Evolutionary conservation across 1,140 invertebrate genomes (phyloP), one percentile per base, ranked within the genome.

Genomic region (Myzus persicae): DNA sequence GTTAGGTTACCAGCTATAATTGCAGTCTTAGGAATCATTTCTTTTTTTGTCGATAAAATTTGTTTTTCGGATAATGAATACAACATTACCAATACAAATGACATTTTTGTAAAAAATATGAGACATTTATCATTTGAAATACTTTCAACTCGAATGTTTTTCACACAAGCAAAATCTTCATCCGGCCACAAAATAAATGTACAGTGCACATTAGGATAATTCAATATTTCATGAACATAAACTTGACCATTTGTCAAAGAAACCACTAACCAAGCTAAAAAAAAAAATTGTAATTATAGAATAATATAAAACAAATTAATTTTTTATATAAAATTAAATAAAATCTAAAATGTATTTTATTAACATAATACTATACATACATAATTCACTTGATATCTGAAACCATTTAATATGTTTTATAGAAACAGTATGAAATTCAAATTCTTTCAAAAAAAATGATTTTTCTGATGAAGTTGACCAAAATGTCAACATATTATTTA

Each of bases 191-290:
- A 93, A 20, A 54, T n/a, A 93, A 93, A 93, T 44, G 91, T 93
- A 85, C 31, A 8, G 7, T 93, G 7, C 18, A 93, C 24, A 40
- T 51, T 26, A 84, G 91, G 91, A 85, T 93, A 93, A 20, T 84
- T n/a, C 18, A 31, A 81, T 76, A 93, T 84, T 54, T 93, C 91
- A 42, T 93, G 91, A 85, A 93, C 76, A 93, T 85, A 93, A 51
- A 93, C 51, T 93, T 93, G 91, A n/a, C 91, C 91, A 84, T 84
- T 93, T 84, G n/a, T 93, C 46, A 93, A 93, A 54, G 84, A 93
- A 84, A 93, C 81, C 8, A 93, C 20, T 51, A 93, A 84, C 91
- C 91, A 93, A 40, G 18, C 91, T 93, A 51, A 85, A 18, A 54
- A n/a, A 90, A 51, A 54, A 81, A 38, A 44, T 14, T 14, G 22